Conservation (phyloP, 2,797 vertebrate species). For the Gymnoscopelus braueri region DNA sequence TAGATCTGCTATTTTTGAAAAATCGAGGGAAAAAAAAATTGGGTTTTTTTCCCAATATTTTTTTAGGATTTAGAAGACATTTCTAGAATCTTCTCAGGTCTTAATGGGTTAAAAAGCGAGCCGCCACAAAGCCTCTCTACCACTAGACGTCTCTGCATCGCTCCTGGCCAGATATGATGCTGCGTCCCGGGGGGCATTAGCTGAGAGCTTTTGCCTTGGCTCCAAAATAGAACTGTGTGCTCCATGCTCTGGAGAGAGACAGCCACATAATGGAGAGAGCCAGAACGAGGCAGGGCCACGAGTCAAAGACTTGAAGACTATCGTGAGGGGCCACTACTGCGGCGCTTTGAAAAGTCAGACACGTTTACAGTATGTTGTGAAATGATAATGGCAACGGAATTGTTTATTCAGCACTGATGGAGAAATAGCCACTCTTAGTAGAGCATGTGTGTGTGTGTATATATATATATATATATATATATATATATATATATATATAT, state of each 20-base stretch:
- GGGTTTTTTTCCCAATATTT: too few relatives aligned
- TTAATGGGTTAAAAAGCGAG: constrained; percentile 75
- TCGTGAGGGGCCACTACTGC: constrained; percentile 47
- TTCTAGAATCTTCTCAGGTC: too few relatives aligned
- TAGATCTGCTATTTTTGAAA: too few relatives aligned
- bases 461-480: too few relatives aligned
- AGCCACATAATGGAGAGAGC: constrained; percentile 64
- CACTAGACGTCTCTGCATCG: constrained; percentile 77
- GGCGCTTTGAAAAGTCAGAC: constrained; percentile 53
- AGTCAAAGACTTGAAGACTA: constrained; percentile 67
- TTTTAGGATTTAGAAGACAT: too few relatives aligned
- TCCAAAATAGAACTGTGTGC: constrained; percentile 74
- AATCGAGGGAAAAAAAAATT: too few relatives aligned
- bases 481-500: too few relatives aligned
- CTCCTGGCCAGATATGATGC: constrained; percentile 79
- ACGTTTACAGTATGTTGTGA: constrained; percentile 32
- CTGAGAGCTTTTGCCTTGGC: constrained; percentile 67
- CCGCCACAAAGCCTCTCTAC: constrained; percentile 77
- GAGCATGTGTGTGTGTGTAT: background rate
- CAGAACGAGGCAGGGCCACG: constrained; percentile 43
- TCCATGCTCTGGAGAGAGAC: constrained; percentile 75
- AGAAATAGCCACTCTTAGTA: constrained; percentile 21
- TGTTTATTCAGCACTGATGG: constrained; percentile 34
- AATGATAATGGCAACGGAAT: constrained; percentile 49
- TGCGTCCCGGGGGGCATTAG: constrained; percentile 76